These are phyloP conservation scores for Neoascia interrupta DNA, from an alignment of 2,888 invertebrate species.

Conservation along the genomic window DNA sequence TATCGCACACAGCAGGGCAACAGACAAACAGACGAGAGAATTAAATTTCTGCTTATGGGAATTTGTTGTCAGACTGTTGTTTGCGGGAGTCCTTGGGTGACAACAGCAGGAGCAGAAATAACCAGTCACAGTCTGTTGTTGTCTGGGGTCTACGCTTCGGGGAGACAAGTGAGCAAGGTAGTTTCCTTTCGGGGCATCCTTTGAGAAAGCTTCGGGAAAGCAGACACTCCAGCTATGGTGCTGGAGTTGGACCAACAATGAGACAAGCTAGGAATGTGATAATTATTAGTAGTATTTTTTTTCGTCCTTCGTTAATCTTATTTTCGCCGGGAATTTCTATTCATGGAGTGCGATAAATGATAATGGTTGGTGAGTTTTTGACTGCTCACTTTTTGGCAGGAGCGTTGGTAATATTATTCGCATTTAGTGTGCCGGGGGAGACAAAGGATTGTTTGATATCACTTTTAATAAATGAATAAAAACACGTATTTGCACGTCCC, in stretches of 20 bases:
- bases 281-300: slow-evolving; percentile 29
- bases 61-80: slow-evolving; percentile 24
- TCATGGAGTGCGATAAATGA: slow-evolving; percentile 35
- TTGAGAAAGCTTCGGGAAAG: no score
- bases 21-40: slow-evolving; percentile 1
- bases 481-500: no score
- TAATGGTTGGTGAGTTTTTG: slow-evolving; percentile 31
- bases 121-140: slow-evolving; percentile 6
- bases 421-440: not conserved
- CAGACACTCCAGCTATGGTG: no score
- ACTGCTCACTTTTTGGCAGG: slow-evolving; percentile 13
- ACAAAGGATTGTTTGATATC: not conserved
- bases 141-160: not conserved
- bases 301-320: not conserved
- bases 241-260: no score
- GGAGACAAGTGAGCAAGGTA: not conserved
- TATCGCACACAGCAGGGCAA: not conserved
- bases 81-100: slow-evolving; percentile 11
- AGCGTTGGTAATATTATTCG: slow-evolving; percentile 20
- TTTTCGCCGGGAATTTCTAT: slow-evolving; percentile 11
- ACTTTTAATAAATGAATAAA: slow-evolving; percentile 11
- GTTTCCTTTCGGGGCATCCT: no score
- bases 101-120: slow-evolving; percentile 14
- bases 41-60: slow-evolving; percentile 25
- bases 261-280: slow-evolving; percentile 20